phyloP scores from a whole-genome alignment of 2,797 vertebrate genomes.

The Bradypus variegatus region DNA sequence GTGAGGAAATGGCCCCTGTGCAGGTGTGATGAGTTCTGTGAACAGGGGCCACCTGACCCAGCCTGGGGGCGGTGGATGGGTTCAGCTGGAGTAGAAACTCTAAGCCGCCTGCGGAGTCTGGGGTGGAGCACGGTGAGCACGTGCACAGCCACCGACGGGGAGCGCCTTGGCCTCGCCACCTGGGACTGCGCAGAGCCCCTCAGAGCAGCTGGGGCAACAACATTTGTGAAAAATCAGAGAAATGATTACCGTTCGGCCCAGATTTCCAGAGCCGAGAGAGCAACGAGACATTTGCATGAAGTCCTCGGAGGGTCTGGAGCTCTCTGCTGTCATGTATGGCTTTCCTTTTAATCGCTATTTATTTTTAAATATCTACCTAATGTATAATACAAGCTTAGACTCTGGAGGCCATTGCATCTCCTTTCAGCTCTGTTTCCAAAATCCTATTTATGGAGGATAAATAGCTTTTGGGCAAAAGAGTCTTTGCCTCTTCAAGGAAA shows the following conservation, averaged over 20 bases:
- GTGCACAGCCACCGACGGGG: rapidly evolving
- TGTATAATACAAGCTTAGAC: conserved; percentile 37
- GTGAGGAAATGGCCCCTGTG: neutral
- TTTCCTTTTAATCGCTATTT: conserved; percentile 49
- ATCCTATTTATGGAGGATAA: conserved; percentile 54
- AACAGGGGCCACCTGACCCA: neutral
- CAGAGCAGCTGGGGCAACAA: neutral
- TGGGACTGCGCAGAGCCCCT: neutral
- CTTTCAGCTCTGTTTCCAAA: conserved; percentile 49
- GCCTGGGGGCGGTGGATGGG: rapidly evolving
- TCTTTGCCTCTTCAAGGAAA: conserved; percentile 53
- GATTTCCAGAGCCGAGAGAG: neutral
- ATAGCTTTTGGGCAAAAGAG: conserved; percentile 54
- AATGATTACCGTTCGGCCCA: conserved; percentile 33
- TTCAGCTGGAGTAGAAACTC: rapidly evolving
- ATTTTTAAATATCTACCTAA: conserved; percentile 54
- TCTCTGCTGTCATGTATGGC: neutral
- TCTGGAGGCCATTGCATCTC: neutral
- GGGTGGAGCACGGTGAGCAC: neutral
- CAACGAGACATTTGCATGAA: conserved; percentile 44
- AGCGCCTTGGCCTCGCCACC: rapidly evolving
- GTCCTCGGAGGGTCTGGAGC: conserved; percentile 40
- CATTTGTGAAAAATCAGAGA: neutral
- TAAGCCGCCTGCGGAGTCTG: rapidly evolving
- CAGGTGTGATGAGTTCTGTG: neutral